Conservation (phyloP, 2,888 invertebrate species). For the Venusia cambrica region DNA sequence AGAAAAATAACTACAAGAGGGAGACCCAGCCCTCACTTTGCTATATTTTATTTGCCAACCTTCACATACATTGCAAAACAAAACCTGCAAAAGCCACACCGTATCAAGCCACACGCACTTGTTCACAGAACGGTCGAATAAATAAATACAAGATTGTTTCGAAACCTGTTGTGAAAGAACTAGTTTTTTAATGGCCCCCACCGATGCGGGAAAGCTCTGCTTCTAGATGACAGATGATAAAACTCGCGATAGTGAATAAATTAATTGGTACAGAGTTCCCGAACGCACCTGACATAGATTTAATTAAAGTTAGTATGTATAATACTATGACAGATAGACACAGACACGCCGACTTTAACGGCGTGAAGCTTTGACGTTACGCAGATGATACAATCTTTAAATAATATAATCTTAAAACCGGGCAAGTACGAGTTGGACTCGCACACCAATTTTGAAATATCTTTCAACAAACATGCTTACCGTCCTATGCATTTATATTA, state of each 20-base stretch:
- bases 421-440: too few species aligned
- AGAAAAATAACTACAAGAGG: background rate
- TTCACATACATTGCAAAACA: conserved; percentile 7
- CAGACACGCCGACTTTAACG: too few species aligned
- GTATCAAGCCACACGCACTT: conserved; percentile 12
- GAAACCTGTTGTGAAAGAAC: conserved; percentile 44
- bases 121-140: conserved; percentile 20
- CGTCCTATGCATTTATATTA: too few species aligned
- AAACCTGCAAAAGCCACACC: conserved; percentile 5
- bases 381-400: too few species aligned
- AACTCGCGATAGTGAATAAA: conserved; percentile 44
- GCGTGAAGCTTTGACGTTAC: too few species aligned
- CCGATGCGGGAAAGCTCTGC: conserved; percentile 42
- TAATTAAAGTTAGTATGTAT: background rate
- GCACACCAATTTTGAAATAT: too few species aligned
- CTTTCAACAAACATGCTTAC: too few species aligned
- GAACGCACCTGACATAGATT: conserved; percentile 15
- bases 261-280: conserved; percentile 37
- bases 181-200: conserved; percentile 64
- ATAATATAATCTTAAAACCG: too few species aligned
- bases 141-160: conserved; percentile 26
- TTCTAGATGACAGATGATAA: conserved; percentile 68
- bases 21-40: too few species aligned
- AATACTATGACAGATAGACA: background rate
- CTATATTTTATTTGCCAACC: too few species aligned